A percentile compares a stretch with the other conserved stretches of the same genome.
Evolutionary conservation across 1,140 invertebrate genomes (phyloP).

Genomic region (Uloborus diversus): DNA sequence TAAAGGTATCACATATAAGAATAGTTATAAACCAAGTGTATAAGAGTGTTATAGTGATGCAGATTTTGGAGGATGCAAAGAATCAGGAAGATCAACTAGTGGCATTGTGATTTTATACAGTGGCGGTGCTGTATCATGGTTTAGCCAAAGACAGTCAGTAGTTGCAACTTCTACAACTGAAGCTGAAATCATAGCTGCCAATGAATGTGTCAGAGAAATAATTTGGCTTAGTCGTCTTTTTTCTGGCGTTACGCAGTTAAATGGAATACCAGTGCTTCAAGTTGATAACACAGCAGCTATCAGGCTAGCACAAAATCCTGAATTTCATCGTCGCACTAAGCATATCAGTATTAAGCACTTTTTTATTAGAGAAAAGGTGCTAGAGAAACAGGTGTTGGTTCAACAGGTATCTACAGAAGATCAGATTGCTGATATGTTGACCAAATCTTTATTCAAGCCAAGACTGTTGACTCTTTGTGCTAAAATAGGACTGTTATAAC

Average conservation of each 20-base stretch:
- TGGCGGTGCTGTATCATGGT: slow-evolving; percentile 32
- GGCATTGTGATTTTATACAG: slow-evolving; percentile 14
- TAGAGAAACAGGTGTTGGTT: slow-evolving; percentile 11
- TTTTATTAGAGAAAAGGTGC: slow-evolving; percentile 63
- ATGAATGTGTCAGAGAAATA: slow-evolving; percentile 16
- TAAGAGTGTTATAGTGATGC: slow-evolving; percentile 61
- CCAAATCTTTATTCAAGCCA: slow-evolving; percentile 59
- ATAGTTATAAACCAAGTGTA: neutral
- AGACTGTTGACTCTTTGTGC: slow-evolving; percentile 11
- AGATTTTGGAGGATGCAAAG: slow-evolving; percentile 63
- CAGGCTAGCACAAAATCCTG: slow-evolving; percentile 63
- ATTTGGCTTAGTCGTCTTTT: slow-evolving; percentile 6
- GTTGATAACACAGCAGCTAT: slow-evolving; percentile 63
- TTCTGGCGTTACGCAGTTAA: neutral
- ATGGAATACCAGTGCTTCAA: neutral
- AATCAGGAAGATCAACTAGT: slow-evolving; percentile 54
- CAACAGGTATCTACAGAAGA: slow-evolving; percentile 42
- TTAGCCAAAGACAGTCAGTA: slow-evolving; percentile 2
- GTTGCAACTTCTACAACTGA: slow-evolving; percentile 49
- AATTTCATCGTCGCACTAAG: slow-evolving; percentile 65
- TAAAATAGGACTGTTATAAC: slow-evolving; percentile 24
- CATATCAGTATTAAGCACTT: slow-evolving; percentile 64
- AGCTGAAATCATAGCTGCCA: slow-evolving; percentile 43
- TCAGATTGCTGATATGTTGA: slow-evolving; percentile 63
- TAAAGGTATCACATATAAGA: neutral